A percentile compares a stretch with the other conserved stretches of the same genome.
Conservation (phyloP, 1,140 invertebrate species). For the Dendroctonus ponderosae region DNA sequence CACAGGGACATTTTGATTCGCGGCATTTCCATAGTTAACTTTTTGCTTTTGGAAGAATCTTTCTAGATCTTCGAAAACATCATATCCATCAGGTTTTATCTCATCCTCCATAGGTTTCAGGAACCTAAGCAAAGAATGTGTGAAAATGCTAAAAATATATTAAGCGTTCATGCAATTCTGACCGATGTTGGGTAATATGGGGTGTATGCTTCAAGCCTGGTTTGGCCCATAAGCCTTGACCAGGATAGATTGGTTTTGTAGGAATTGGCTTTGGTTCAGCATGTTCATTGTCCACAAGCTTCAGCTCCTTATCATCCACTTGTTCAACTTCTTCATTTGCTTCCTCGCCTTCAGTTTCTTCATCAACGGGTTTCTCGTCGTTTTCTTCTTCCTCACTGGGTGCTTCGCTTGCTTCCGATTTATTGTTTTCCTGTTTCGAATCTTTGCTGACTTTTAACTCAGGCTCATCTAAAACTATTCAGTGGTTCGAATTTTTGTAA, state of each 20-base stretch:
- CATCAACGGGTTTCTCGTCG: background rate
- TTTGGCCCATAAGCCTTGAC: conserved; percentile 54
- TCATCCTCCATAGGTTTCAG: conserved; percentile 25
- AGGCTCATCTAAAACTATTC: no score
- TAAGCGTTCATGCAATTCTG: background rate
- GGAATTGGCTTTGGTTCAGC: conserved; percentile 44
- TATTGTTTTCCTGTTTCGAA: background rate
- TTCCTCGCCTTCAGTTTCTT: conserved; percentile 5
- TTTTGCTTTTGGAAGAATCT: conserved; percentile 38
- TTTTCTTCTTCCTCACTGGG: background rate
- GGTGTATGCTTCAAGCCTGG: conserved; percentile 48
- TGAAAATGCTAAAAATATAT: background rate
- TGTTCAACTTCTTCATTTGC: background rate
- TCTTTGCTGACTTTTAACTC: background rate
- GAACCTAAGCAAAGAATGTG: conserved; percentile 11
- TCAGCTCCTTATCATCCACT: background rate
- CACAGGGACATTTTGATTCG: background rate
- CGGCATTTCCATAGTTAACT: conserved; percentile 25
- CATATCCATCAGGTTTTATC: conserved; percentile 43
- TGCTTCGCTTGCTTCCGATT: background rate
- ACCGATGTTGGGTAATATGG: conserved; percentile 41
- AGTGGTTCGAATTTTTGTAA: no score
- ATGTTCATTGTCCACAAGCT: conserved; percentile 34
- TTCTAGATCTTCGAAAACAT: conserved; percentile 40
- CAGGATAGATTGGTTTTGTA: conserved; percentile 55